A percentile compares a stretch with the other conserved stretches of the same genome.
Evolutionary conservation across 2,797 vertebrate species (phyloP).

Genomic region (Typhlichthys eigenmanni): DNA sequence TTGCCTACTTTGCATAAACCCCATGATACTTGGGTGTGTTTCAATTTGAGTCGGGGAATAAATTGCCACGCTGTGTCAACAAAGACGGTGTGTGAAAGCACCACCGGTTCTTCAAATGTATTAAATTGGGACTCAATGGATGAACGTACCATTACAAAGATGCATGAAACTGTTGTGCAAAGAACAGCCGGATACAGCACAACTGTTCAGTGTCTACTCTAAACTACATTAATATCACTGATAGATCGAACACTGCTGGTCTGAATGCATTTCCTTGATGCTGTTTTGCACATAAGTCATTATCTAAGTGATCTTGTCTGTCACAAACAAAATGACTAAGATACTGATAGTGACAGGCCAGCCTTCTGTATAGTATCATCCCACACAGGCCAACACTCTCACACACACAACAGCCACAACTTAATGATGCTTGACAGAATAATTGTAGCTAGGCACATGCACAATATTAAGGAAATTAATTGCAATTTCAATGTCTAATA

Average conservation of each 20-base stretch:
- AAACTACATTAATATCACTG: slow-evolving; percentile 25
- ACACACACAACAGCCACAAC: slow-evolving; percentile 17
- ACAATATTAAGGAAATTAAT: slow-evolving; percentile 31
- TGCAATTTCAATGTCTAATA: slow-evolving; percentile 7
- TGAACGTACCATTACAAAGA: slow-evolving; percentile 8
- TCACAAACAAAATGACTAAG: slow-evolving; percentile 41
- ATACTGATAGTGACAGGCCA: slow-evolving; percentile 26
- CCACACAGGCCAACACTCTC: not conserved
- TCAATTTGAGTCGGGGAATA: slow-evolving; percentile 46
- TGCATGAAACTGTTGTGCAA: slow-evolving; percentile 9
- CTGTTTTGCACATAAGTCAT: slow-evolving; percentile 37
- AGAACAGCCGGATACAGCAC: slow-evolving; percentile 8
- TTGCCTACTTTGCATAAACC: slow-evolving; percentile 63
- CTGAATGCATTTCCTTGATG: slow-evolving; percentile 27
- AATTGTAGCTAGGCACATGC: slow-evolving; percentile 20
- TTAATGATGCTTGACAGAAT: slow-evolving; percentile 44
- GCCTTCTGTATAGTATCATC: slow-evolving; percentile 21
- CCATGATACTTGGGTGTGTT: slow-evolving; percentile 42
- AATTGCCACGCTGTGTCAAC: slow-evolving; percentile 33
- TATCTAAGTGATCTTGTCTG: slow-evolving; percentile 23
- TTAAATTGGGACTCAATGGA: slow-evolving; percentile 13
- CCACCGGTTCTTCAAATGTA: slow-evolving; percentile 18
- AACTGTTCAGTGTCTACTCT: not conserved
- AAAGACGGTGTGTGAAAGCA: slow-evolving; percentile 19
- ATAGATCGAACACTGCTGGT: slow-evolving; percentile 23